Evolutionary conservation across 2,113 vertebrate genomes (phyloP), one percentile per base, ranked within the genome.

Genomic region (Entomyzon cyanotis): DNA sequence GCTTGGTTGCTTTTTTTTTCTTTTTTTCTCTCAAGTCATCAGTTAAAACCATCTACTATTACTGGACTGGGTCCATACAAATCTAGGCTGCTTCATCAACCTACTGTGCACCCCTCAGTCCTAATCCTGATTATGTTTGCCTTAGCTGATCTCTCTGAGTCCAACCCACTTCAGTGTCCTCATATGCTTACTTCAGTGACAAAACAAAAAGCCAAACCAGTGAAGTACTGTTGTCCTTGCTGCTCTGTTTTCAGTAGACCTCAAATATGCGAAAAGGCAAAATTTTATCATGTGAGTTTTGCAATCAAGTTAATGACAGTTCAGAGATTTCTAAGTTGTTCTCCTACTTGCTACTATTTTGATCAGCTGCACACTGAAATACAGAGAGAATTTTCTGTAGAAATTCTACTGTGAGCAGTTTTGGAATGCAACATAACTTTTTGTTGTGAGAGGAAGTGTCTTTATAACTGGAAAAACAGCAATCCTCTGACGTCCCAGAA

Each of bases 41-140:
- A 84, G 42, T 80, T 60, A 90, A 94, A 84, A 74, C 83, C 42
- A 71, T 81, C 49, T 25, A 20, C 42, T 60, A 39, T 86, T 75
- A 16, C 10, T 94, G 64, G 46, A 64, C 50, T 60, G 28, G 19
- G 24, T 94, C 87, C 28, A 5, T 60, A n/a, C 74, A 93, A 74
- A 91, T 58, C 67, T 76, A 64, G 79, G 44, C 88, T 73, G 58
- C 49, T 82, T 93, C 30, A 49, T 83, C 96, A 56, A 79, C 82
- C 84, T 77, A 59, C 60, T 71, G 6, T 94, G 84, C 71, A 75
- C 96, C 62, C 28, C 46, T 49, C 79, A 39, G 47, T 83, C 55
- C 35, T 97, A 94, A 97, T 94, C 94, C 95, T 91, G 78, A 94
- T 96, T 96, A 94, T 69, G 60, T 93, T 96, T 96, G 82, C 92